Conservation (phyloP, 53 echinoderm and acorn worm genomes). For the Stichopus horrens region DNA sequence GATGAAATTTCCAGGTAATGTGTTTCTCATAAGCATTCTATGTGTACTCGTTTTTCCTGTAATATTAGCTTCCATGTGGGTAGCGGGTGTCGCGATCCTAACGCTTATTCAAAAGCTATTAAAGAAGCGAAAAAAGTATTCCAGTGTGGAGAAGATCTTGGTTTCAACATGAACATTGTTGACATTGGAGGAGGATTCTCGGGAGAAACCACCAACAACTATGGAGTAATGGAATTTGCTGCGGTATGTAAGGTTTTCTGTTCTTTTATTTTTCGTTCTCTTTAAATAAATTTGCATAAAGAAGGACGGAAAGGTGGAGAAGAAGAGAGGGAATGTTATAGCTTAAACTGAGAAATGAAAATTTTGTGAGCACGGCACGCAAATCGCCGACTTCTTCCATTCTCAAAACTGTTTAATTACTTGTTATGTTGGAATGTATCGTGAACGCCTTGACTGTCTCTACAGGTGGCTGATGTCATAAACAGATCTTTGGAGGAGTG, state of each 20-base stretch:
- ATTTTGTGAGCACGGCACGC: no score
- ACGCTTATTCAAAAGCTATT: conserved; percentile 72
- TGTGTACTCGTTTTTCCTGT: not conserved
- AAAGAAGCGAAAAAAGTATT: conserved; percentile 66
- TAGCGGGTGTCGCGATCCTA: conserved; percentile 68
- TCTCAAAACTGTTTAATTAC: not conserved
- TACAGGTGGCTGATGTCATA: conserved; percentile 74
- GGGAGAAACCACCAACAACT: conserved; percentile 56
- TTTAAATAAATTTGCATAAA: no score
- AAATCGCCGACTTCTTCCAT: not conserved
- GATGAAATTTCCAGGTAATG: not conserved
- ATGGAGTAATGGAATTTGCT: conserved; percentile 70
- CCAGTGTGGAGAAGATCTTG: conserved; percentile 62
- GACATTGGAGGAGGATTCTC: conserved; percentile 96
- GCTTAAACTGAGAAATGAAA: no score
- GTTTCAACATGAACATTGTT: conserved; percentile 70
- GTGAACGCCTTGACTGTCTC: not conserved
- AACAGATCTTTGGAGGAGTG: conserved; percentile 74
- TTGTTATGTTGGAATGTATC: not conserved
- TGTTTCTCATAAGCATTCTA: not conserved
- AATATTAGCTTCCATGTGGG: conserved; percentile 84
- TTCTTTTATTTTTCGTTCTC: not conserved
- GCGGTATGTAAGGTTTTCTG: not conserved
- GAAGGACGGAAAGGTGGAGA: no score
- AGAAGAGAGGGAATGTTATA: no score